A percentile compares a stretch with the other conserved stretches of the same genome.
These are phyloP conservation scores for Callocephalon fimbriatum DNA, from an alignment of 2,113 vertebrate genomes.

Conservation along the genomic window DNA sequence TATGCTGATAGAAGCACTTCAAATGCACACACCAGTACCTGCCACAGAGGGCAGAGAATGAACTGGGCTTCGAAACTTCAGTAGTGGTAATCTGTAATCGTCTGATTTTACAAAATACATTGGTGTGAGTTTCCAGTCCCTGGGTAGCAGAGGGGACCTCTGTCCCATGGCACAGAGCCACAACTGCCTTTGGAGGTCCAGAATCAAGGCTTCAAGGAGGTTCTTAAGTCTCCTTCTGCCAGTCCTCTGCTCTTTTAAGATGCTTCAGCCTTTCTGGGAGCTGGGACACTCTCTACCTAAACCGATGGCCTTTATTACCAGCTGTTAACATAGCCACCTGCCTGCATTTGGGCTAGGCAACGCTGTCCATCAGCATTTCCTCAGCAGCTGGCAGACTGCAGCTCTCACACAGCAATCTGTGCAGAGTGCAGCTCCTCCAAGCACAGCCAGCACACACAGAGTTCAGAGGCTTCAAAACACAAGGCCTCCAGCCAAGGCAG, in stretches of 20 bases:
- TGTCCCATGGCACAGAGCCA: neutral
- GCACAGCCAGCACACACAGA: neutral
- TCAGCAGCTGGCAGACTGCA: neutral
- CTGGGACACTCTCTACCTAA: neutral
- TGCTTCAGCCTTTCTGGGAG: neutral
- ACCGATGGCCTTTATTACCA: neutral
- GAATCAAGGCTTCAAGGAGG: neutral
- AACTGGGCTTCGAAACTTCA: neutral
- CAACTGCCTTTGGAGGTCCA: rapidly evolving
- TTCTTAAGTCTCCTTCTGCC: neutral
- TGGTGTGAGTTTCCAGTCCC: neutral
- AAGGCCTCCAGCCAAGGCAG: neutral
- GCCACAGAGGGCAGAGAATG: neutral
- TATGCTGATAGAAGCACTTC: neutral
- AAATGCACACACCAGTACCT: neutral
- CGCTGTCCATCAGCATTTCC: neutral
- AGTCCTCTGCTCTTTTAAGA: neutral
- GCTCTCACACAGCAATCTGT: neutral
- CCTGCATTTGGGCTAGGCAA: neutral
- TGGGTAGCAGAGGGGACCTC: neutral
- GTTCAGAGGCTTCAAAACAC: neutral
- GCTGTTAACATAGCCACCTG: rapidly evolving
- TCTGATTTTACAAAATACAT: neutral
- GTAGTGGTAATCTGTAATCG: neutral
- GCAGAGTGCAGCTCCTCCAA: neutral